Evolutionary conservation across 2,113 vertebrate species (phyloP).

Genomic region (Hypocryptadius cinnamomeus): DNA sequence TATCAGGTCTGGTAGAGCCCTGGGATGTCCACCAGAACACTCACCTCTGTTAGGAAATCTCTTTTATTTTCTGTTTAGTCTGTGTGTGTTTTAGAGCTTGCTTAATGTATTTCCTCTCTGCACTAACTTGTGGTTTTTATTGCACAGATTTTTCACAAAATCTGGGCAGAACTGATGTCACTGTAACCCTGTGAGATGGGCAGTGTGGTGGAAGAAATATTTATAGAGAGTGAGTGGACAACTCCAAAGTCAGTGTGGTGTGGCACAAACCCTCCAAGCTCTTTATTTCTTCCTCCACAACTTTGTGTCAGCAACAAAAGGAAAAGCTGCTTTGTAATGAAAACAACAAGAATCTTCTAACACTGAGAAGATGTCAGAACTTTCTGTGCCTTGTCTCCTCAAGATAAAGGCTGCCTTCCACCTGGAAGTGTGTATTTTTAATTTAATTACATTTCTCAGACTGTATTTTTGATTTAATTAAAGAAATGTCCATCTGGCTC

Average conservation of each 20-base stretch:
- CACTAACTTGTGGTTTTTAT: not conserved
- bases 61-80: not conserved
- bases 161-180: no score
- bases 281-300: not conserved
- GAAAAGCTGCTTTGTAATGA: not conserved
- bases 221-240: not conserved
- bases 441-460: not conserved
- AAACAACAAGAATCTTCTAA: not conserved
- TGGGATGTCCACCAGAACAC: not conserved
- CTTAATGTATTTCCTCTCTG: not conserved
- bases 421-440: not conserved
- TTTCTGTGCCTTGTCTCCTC: not conserved
- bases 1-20: not conserved
- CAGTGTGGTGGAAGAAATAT: not conserved
- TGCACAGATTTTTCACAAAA: not conserved
- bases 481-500: not conserved
- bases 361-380: not conserved
- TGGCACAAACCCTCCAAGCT: not conserved
- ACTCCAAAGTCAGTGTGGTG: not conserved
- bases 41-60: not conserved
- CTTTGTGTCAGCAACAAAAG: not conserved
- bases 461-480: not conserved
- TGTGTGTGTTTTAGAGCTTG: not conserved
- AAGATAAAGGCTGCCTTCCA: not conserved
- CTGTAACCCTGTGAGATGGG: not conserved